Percentiles rank a stretch among this genome's conserved stretches.
phyloP scores from a whole-genome alignment of 2,888 invertebrate species.

The Chrysolina haemoptera region DNA sequence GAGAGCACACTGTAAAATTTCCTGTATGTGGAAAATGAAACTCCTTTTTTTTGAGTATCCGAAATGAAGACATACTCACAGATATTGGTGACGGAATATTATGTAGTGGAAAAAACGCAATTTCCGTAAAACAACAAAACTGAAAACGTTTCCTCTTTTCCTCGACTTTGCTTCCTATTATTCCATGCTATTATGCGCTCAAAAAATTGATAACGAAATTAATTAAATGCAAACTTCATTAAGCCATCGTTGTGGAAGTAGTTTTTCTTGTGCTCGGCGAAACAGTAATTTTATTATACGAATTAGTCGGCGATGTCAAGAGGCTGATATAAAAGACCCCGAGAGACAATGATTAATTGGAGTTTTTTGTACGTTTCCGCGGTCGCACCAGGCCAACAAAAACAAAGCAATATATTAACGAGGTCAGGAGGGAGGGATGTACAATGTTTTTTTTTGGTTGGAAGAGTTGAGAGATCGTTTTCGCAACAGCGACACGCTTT shows the following conservation, averaged over 20 bases:
- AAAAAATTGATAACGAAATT: conserved; percentile 44
- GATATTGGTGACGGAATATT: too few species aligned
- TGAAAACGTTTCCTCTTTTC: not conserved
- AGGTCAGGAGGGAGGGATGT: conserved; percentile 47
- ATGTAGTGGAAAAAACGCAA: not conserved
- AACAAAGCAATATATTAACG: conserved; percentile 51
- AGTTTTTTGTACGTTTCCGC: conserved; percentile 44
- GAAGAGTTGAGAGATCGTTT: conserved; percentile 30
- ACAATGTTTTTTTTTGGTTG: conserved; percentile 28
- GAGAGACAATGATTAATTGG: conserved; percentile 51
- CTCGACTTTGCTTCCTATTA: not conserved
- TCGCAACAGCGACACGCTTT: conserved; percentile 8
- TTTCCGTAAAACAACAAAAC: not conserved
- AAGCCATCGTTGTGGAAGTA: conserved; percentile 47
- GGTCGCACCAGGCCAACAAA: conserved; percentile 37
- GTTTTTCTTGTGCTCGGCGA: conserved; percentile 39
- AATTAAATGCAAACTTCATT: conserved; percentile 52
- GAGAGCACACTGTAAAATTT: too few species aligned
- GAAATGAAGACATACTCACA: too few species aligned
- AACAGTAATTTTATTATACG: conserved; percentile 54
- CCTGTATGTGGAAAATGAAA: too few species aligned
- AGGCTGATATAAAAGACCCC: conserved; percentile 44
- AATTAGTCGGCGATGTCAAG: conserved; percentile 52
- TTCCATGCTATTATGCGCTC: not conserved
- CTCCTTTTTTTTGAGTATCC: too few species aligned